phyloP scores from a whole-genome alignment of 53 echinoderm and acorn worm genomes.

The Henricia sp. region DNA sequence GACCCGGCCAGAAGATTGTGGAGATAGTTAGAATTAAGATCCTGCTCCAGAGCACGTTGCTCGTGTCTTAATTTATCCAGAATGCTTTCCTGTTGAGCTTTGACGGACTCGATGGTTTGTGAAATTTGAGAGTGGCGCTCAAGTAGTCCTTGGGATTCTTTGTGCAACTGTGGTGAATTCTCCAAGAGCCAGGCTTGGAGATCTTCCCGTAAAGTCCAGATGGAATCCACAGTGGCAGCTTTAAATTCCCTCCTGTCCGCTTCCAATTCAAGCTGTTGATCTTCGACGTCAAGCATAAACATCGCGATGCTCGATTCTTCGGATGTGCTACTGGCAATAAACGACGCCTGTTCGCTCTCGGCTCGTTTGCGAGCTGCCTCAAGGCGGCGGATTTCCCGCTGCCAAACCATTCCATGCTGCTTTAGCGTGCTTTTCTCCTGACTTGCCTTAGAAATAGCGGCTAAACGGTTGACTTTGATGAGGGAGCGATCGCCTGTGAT shows the following conservation, averaged over 20 bases:
- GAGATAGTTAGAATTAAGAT: constrained; percentile 73
- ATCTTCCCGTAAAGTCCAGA: constrained; percentile 83
- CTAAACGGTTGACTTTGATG: constrained; percentile 66
- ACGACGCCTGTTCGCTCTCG: constrained; percentile 42
- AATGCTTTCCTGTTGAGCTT: constrained; percentile 67
- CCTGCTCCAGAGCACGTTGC: constrained; percentile 76
- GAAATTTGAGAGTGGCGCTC: constrained; percentile 66
- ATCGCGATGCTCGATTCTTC: constrained; percentile 83
- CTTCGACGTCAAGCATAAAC: constrained; percentile 95
- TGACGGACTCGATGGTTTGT: constrained; percentile 73
- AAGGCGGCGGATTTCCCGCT: constrained; percentile 67
- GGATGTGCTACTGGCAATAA: constrained; percentile 50
- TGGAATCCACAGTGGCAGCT: constrained; percentile 72
- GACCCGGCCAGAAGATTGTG: constrained; percentile 46
- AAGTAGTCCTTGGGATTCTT: constrained; percentile 13
- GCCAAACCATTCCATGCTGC: constrained; percentile 89
- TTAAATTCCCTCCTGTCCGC: constrained; percentile 76
- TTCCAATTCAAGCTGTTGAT: constrained; percentile 64
- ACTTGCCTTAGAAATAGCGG: constrained; percentile 73
- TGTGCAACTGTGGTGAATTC: constrained; percentile 38
- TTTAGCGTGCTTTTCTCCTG: constrained; percentile 85
- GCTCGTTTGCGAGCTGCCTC: constrained; percentile 60
- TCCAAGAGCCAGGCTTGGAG: constrained; percentile 66
- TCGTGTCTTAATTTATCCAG: constrained; percentile 69
- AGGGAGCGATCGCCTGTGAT: constrained; percentile 86